Evolutionary conservation across 1,140 invertebrate species (phyloP), one percentile per base, ranked within the genome.

Genomic region (Drosophila tani): DNA sequence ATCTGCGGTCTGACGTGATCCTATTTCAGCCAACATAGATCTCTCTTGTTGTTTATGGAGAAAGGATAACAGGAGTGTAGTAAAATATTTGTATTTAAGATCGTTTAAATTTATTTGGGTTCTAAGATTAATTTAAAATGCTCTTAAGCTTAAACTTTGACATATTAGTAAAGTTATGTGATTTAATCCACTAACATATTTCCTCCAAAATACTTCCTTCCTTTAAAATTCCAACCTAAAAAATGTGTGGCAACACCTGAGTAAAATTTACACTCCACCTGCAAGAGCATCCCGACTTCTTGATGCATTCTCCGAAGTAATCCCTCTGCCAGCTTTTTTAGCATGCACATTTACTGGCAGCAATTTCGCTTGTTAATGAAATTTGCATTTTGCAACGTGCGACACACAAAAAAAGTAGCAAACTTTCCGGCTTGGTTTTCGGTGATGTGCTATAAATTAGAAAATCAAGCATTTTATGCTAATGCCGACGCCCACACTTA

Each of bases 391-490:
- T 78, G 71, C 81, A 83, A 91, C 87, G 82, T 91, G 87, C 78
- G 82, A 81, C 75, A 84, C 62, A 84, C 71, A 58, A 78, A 68
- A 60, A 45, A 77, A 75, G 63, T 27, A 76, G 59, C 79, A 58
- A 90, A 79, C 53, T 81, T 87, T 81, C 40, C 60, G 65, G 59
- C 71, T 79, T 68, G 68, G 62, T 86, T 73, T 91, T 87, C 49
- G 74, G 75, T 86, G 86, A 86, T 90, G 85, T 91, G 82, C 86
- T 77, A 90, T 88, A 88, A 88, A 88, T 88, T 88, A 88, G 84
- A 88, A 88, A 88, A 88, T 88, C 84, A 88, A 90, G 85, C 81
- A 90, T 75, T 88, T 90, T 90, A 88, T 88, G 84, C 84, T 90
- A 88, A 88, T 88, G 66, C 74, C 74, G 60, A 67, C 77, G 77